phyloP scores from a whole-genome alignment of 2,797 vertebrate genomes.

The Hozukius guyotensis region DNA sequence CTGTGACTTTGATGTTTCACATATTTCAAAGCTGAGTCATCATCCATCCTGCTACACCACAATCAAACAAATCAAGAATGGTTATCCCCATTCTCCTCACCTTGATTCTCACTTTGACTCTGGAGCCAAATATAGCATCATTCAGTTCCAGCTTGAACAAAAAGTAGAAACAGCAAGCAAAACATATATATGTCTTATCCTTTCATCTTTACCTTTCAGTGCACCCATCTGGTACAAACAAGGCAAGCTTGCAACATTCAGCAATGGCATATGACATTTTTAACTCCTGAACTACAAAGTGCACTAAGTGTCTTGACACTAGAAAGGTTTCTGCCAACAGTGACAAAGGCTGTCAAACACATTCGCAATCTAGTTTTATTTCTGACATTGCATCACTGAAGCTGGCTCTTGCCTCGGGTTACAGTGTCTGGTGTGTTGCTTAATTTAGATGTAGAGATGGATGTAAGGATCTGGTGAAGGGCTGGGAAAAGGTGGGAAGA shows the following conservation, averaged over 20 bases:
- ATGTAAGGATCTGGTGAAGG: neutral
- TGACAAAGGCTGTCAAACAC: constrained; percentile 23
- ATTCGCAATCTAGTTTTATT: neutral
- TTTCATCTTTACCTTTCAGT: neutral
- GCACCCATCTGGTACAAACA: neutral
- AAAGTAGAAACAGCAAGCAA: neutral
- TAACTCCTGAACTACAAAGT: constrained; percentile 23
- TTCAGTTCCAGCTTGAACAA: neutral
- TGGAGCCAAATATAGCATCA: neutral
- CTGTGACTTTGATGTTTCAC: neutral
- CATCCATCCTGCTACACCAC: neutral
- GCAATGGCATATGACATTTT: neutral
- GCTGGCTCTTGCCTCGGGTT: constrained; percentile 23
- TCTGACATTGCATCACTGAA: constrained; percentile 41
- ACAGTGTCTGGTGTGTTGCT: constrained; percentile 16
- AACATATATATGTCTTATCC: neutral
- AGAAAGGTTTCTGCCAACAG: constrained; percentile 17
- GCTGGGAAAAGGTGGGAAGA: neutral
- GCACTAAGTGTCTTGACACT: constrained; percentile 10
- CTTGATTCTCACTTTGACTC: neutral
- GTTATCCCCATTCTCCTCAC: neutral
- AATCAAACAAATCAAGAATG: neutral
- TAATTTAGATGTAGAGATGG: constrained; percentile 32
- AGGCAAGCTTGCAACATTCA: neutral
- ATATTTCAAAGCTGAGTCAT: neutral